Base-by-base conservation (phyloP, 2,113 vertebrate genomes). In the Empidonax traillii region DNA sequence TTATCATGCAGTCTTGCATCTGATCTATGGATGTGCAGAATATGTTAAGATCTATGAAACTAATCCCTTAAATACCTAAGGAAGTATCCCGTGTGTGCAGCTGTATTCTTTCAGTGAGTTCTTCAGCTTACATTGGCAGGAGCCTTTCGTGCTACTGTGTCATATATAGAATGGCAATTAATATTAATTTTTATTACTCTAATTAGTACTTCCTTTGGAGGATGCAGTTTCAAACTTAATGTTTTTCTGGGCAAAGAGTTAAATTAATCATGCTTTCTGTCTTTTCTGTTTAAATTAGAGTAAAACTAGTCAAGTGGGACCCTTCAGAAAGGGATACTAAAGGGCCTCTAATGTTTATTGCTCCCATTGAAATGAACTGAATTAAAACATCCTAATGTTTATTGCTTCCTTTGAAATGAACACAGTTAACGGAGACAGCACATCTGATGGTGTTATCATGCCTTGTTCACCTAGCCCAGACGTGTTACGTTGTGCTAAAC, bases 301-400 rank as follows among this genome's bases (percentile, higher is more conserved):
- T 39, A 92, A 96, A 94, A 98, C 96, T 94, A 92, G 73, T 63
- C 97, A 96, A 95, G 87, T 82, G 94, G 90, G 96, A 95, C 80
- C 73, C 61, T 97, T 96, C 77, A 95, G 55, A 81, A 92, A 93
- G 68, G 87, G 89, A 53, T 76, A 89, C 71, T 95, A 97, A 96
- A 97, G 56, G 80, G n/a, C 33, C 56, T 91, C 78, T 97, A 96
- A 96, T 96, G 96, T 95, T 97, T 97, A 97, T 97, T 97, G 73
- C 90, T 97, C 85, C 82, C 84, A 91, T 68, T 95, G 86, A 95
- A 97, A 96, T 89, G 41, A 96, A 94, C 15, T 94, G 92, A 96
- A 97, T 97, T 96, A 98, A 97, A 89, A 74, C 28, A 87, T 73
- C 63, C 51, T 96, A 97, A 98, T 96, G 96, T 95, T 98, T 98